Conservation (phyloP, 2,113 vertebrate species). For the Paralichthys olivaceus region DNA sequence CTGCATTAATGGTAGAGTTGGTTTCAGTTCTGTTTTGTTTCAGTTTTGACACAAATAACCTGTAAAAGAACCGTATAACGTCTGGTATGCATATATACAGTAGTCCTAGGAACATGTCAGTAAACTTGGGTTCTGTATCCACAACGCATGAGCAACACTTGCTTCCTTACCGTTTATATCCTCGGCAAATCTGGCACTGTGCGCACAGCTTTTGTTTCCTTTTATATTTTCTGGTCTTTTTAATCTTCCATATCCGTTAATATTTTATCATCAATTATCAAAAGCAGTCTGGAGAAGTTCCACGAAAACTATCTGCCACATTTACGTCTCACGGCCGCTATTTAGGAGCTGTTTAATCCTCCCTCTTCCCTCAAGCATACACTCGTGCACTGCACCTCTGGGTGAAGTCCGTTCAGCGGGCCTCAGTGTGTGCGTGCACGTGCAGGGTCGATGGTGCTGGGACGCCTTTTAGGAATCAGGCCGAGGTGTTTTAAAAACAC, state of each 20-base stretch:
- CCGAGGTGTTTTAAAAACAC: conserved; percentile 65
- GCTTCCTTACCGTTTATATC: conserved; percentile 82
- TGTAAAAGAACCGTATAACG: conserved; percentile 82
- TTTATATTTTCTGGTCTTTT: conserved; percentile 53
- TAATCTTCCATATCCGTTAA: conserved; percentile 49
- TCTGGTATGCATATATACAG: conserved; percentile 86
- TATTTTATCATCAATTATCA: conserved; percentile 32
- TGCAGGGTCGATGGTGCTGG: conserved; percentile 56
- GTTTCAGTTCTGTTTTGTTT: conserved; percentile 74
- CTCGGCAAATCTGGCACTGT: conserved; percentile 75
- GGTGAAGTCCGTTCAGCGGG: conserved; percentile 19
- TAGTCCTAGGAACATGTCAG: conserved; percentile 86
- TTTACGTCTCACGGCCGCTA: conserved; percentile 54
- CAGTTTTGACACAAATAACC: conserved; percentile 83
- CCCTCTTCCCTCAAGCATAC: conserved; percentile 42
- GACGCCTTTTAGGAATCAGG: conserved; percentile 64
- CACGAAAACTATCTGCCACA: conserved; percentile 54
- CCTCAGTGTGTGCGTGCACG: conserved; percentile 26
- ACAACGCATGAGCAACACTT: conserved; percentile 85
- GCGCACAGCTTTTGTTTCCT: conserved; percentile 67
- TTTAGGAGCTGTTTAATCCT: conserved; percentile 64
- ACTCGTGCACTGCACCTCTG: conserved; percentile 50
- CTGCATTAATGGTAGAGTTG: conserved; percentile 81
- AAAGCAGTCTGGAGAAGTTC: conserved; percentile 34
- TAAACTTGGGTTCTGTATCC: conserved; percentile 86